Evolutionary conservation across 2,113 vertebrate genomes (phyloP).

Genomic region (Fregata magnificens): DNA sequence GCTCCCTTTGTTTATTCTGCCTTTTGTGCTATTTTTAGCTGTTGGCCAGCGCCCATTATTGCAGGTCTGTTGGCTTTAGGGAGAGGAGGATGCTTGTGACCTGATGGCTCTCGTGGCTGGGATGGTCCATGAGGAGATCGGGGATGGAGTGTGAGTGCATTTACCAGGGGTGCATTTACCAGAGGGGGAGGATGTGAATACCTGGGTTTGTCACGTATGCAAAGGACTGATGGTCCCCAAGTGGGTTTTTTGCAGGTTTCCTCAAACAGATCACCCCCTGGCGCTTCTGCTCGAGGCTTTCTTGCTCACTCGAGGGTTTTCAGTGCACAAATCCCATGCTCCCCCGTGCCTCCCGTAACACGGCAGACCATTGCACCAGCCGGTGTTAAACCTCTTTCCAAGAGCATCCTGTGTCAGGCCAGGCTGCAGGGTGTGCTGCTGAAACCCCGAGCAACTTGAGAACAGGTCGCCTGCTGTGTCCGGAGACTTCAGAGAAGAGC

Average conservation of each 20-base stretch:
- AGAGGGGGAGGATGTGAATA: background rate
- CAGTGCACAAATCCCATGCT: background rate
- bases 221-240: background rate
- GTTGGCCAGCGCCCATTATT: background rate
- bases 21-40: background rate
- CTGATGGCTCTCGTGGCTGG: background rate
- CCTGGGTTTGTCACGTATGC: background rate
- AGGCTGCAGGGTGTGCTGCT: fast-evolving
- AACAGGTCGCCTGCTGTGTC: background rate
- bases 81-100: background rate
- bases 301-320: background rate
- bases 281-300: fast-evolving
- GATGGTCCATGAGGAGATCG: fast-evolving
- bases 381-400: background rate
- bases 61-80: background rate
- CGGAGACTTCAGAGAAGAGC: background rate
- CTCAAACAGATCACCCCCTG: background rate
- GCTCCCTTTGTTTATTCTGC: background rate
- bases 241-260: background rate
- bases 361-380: fast-evolving
- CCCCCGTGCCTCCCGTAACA: fast-evolving
- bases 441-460: background rate
- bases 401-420: background rate
- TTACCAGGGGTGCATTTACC: background rate
- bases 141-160: background rate